phyloP scores from a whole-genome alignment of 2,797 vertebrate species.

The Dryobates pubescens region DNA sequence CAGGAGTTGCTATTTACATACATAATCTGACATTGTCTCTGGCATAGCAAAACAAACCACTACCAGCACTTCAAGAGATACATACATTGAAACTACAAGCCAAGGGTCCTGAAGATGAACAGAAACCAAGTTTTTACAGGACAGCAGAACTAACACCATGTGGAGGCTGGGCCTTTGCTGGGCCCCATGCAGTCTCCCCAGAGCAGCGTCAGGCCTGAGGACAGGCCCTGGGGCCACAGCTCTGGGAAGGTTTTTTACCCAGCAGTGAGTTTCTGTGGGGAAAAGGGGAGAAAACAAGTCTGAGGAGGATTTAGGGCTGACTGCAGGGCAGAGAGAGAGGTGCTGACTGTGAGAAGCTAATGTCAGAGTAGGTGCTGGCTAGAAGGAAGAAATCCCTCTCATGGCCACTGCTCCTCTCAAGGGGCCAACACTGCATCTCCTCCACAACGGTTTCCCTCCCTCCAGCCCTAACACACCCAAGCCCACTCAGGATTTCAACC shows the following conservation, averaged over 20 bases:
- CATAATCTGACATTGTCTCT: background rate
- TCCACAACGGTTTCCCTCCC: rapidly evolving
- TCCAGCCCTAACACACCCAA: background rate
- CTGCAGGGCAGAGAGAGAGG: background rate
- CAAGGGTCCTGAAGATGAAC: background rate
- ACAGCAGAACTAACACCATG: background rate
- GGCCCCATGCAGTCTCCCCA: background rate
- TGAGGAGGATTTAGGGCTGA: too few species aligned
- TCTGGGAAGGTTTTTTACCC: background rate
- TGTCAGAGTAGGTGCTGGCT: rapidly evolving
- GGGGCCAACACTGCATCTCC: rapidly evolving
- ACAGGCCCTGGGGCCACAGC: rapidly evolving
- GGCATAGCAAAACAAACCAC: background rate
- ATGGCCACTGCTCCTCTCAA: rapidly evolving
- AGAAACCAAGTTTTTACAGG: background rate
- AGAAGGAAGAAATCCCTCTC: background rate
- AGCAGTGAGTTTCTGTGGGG: rapidly evolving
- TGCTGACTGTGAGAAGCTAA: background rate
- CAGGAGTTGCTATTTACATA: background rate
- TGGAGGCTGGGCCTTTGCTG: rapidly evolving
- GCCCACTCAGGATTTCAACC: rapidly evolving
- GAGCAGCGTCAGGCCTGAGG: rapidly evolving
- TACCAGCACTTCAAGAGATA: background rate
- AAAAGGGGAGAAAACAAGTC: background rate
- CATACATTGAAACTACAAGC: background rate